Base-by-base conservation (phyloP, 2,113 vertebrate species). In the Uropsilus gracilis region DNA sequence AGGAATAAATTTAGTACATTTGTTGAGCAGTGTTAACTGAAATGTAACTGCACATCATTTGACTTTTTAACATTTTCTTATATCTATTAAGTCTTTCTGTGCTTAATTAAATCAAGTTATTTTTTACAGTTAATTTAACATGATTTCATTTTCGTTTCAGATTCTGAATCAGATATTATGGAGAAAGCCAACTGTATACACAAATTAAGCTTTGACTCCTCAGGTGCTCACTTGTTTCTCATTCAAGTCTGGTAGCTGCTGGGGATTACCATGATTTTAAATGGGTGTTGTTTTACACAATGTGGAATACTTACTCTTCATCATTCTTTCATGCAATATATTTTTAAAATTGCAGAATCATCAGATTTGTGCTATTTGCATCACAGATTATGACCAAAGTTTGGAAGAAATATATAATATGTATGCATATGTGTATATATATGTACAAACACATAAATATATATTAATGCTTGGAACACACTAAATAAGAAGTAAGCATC, bases 41-140 rank as follows among this genome's bases (percentile, higher is more conserved):
- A 98, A 98, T 98, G 97, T 98, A 98, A 97, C 98, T 97, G 98
- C 98, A 98, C 98, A 98, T 98, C 98, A 98, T 98, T 98, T 98
- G 98, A 98, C 98, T 98, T 98, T 98, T 98, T 98, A 99, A 98
- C 98, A 98, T 98, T 98, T 98, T 98, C 98, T 98, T 98, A 98
- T 98, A 98, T 98, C 98, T 98, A 98, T 98, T 98, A 98, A 98
- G 98, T 98, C 98, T 98, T 98, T 98, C 98, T 98, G 98, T 97
- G 98, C 96, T 98, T 98, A 98, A 98, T 98, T 98, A 98, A 98
- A 98, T 98, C 98, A 98, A 98, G 98, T 98, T 98, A 98, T 98
- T 98, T 98, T 98, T 98, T 98, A 98, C 98, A 98, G 98, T 97
- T 98, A 98, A 98, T 99, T 99, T 98, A 98, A 98, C 97, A 89